Conservation (phyloP, 2,113 vertebrate species). For the Cyanoramphus novaezelandiae region DNA sequence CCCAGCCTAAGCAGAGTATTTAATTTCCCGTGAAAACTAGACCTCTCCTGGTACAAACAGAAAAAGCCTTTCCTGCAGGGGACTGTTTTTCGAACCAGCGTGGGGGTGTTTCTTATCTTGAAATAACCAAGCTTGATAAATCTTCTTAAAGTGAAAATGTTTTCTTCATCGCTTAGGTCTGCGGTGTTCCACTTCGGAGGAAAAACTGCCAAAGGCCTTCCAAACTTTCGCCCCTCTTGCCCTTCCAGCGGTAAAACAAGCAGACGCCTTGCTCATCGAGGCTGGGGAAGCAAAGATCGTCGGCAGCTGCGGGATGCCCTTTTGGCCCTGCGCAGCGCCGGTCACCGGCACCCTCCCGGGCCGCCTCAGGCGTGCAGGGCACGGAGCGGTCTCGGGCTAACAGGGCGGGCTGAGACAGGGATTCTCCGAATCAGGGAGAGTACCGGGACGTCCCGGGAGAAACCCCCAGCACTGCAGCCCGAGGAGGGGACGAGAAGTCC, state of each 20-base stretch:
- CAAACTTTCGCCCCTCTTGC: not conserved
- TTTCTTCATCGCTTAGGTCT: not conserved
- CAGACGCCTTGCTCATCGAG: not conserved
- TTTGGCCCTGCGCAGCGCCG: not conserved
- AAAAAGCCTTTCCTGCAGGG: not conserved
- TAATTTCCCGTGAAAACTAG: not conserved
- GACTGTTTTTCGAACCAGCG: not conserved
- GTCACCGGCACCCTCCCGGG: not conserved
- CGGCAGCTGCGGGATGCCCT: not conserved
- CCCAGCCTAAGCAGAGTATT: not conserved
- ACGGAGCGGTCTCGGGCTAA: not conserved
- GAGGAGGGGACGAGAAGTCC: not conserved
- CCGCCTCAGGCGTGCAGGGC: not conserved
- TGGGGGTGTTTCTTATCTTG: not conserved
- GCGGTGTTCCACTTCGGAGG: not conserved
- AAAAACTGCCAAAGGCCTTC: not conserved
- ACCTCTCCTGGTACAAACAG: not conserved
- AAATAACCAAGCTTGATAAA: not conserved
- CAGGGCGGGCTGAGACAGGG: too few species aligned
- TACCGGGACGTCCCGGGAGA: not conserved
- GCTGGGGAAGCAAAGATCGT: not conserved
- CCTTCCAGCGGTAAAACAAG: not conserved
- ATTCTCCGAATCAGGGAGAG: too few species aligned
- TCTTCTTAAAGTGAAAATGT: not conserved
- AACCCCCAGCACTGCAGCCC: not conserved